Conservation (phyloP, 2,113 vertebrate species). For the Hirundichthys speculiger region DNA sequence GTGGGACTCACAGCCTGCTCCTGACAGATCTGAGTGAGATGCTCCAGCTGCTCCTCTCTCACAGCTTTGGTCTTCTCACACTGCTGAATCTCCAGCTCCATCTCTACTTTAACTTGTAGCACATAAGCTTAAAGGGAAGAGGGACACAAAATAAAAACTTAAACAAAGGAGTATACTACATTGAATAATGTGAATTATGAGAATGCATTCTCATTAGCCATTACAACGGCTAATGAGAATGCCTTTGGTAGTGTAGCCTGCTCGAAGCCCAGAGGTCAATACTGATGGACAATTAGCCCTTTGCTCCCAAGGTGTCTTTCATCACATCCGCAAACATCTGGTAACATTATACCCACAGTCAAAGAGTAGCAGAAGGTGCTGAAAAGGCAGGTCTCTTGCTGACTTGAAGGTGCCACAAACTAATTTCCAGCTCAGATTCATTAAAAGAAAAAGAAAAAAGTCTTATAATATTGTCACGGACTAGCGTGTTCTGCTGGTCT, state of each 20-base stretch:
- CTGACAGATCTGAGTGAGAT: slow-evolving; percentile 98
- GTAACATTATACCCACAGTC: slow-evolving; percentile 12
- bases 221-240: no score
- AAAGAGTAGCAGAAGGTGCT: slow-evolving; percentile 6
- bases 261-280: slow-evolving; percentile 20
- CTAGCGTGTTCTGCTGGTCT: no score
- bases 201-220: neutral
- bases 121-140: slow-evolving; percentile 84
- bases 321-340: slow-evolving; percentile 13
- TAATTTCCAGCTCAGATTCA: no score
- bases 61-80: slow-evolving; percentile 96
- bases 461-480: no score
- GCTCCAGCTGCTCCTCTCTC: slow-evolving; percentile 96
- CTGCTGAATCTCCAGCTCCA: slow-evolving; percentile 97
- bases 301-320: slow-evolving; percentile 16
- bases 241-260: neutral
- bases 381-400: slow-evolving; percentile 7
- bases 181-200: neutral
- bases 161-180: neutral
- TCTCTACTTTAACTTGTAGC: slow-evolving; percentile 95
- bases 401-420: neutral
- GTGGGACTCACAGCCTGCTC: slow-evolving; percentile 93
- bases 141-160: neutral
- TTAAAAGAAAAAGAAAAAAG: no score
- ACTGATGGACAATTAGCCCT: slow-evolving; percentile 3